Conservation (phyloP, 2,113 vertebrate genomes). For the Phyllostomus hastatus region DNA sequence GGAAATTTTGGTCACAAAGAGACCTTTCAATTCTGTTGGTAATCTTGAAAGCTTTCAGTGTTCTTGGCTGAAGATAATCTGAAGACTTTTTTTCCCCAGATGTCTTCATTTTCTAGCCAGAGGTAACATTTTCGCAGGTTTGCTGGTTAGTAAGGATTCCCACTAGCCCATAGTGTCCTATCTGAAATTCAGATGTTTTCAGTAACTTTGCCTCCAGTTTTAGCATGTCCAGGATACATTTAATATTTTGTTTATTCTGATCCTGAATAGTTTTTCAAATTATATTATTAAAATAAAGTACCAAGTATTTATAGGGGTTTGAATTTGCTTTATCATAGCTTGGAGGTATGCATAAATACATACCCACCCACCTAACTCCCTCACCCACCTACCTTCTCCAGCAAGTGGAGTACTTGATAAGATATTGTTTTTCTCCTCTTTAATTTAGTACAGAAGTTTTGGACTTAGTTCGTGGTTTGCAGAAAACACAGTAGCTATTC, state of each 20-base stretch:
- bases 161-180: background rate
- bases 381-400: constrained; percentile 10
- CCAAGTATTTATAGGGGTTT: constrained; percentile 27
- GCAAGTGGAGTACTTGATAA: constrained; percentile 37
- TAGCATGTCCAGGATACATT: constrained; percentile 1
- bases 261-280: constrained; percentile 33
- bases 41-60: constrained; percentile 45
- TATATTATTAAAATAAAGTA: constrained; percentile 36
- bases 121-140: constrained; percentile 38
- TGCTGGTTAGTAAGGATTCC: constrained; percentile 27
- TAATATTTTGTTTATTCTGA: constrained; percentile 43
- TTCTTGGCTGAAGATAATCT: constrained; percentile 37
- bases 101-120: constrained; percentile 20
- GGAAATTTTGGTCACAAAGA: constrained; percentile 50
- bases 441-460: constrained; percentile 36
- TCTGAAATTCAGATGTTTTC: constrained; percentile 40
- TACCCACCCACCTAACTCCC: background rate
- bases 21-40: constrained; percentile 52
- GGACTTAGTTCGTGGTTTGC: background rate
- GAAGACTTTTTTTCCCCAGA: background rate
- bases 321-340: constrained; percentile 38
- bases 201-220: constrained; percentile 36
- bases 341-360: background rate
- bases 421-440: constrained; percentile 34
- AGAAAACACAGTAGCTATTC: constrained; percentile 31